Evolutionary conservation across 1,140 invertebrate species (phyloP), one percentile per base, ranked within the genome.

Genomic region (Procambarus clarkii): DNA sequence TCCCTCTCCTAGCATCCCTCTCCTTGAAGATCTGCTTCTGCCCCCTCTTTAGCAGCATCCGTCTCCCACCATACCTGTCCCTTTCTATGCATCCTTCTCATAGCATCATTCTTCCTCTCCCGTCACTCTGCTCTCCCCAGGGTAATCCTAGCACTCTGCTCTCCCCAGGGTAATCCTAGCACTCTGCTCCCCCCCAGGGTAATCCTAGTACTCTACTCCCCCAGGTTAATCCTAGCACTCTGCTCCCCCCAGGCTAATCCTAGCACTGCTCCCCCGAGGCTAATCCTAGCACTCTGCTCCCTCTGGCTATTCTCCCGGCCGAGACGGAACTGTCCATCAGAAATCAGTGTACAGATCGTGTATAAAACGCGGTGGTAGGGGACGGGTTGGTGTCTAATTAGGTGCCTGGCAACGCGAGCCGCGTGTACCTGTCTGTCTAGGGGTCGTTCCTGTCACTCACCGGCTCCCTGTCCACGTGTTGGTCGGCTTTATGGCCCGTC

Each of bases 381-480:
- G 79, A 54, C 9, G 45, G 46, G 2, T 46, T 21, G 13, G 80
- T 48, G 80, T 82, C 50, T 45, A 69, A 48, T 60, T 21, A 54
- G 79, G 79, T 24, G 79, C 4, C 34, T 45, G 11, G 77, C 34
- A 44, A 54, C 13, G 64, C 64, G 4, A 18, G 64, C 64, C 64
- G 4, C 64, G 50, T 82, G 50, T 82, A 82, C 50, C 50, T 82
- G 80, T 82, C 80, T 24, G 50, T 60, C 80, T 3, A 54, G 21
- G 54, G 54, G n/a, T 44, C 80, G 24, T 82, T 34, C 80, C 80
- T 60, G 80, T 54, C 80, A 34, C 50, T 82, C 80, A 82, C 80
- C 54, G 80, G n/a, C 64, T 50, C 80, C 80, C 80, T 34, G 34
- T 82, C 80, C 80, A 82, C 80, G 80, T 82, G 80, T 82, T 34